Base-by-base conservation (phyloP, 2,113 vertebrate genomes). In the Sinocyclocheilus rhinocerous region DNA sequence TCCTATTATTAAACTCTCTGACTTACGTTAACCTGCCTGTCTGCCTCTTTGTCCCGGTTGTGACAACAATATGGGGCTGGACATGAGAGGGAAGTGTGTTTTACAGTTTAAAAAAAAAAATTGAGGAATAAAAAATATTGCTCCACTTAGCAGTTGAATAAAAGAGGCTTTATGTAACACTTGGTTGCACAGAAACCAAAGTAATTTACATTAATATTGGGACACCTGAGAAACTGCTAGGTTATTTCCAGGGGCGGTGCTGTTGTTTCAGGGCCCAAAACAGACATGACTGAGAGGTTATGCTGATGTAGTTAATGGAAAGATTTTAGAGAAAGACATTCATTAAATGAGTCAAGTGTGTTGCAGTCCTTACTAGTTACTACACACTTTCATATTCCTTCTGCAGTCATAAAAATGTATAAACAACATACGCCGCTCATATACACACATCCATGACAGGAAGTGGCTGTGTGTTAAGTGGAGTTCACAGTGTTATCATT, bases 51-150 rank as follows among this genome's bases (percentile, higher is more conserved):
- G n/a, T n/a, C n/a, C n/a, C n/a, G n/a, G n/a, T n/a, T n/a, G n/a
- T n/a, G n/a, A n/a, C n/a, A n/a, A n/a, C n/a, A 77, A 77, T 55
- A 77, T 29, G 24, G 13, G 13, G 9, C 18, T 79, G 77, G 20
- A 36, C 26, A 3, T 36, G 26, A 9, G 55, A 20, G 12, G 11
- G 36, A 52, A 52, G 13, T 52, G 50, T 16, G 50, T 16, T 52
- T 52, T 52, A 52, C 50, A 16, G 15, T 52, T 52, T 16, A 4
- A 52, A 52, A 76, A 22, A 18, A 11, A 0, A 42, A 42, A 42
- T 9, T 42, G 72, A 78, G 55, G 50, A 78, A 78, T 76, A 36
- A 20, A 57, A 59, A 78, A 33, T 57, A 78, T 78, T 57, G 9
- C 76, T 36, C 33, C 26, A 36, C 11, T 78, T 33, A 36, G 18